Percentiles rank a stretch among this genome's conserved stretches.
Evolutionary conservation across 2,797 vertebrate genomes (phyloP).

Genomic region (Ceyx erithaca): DNA sequence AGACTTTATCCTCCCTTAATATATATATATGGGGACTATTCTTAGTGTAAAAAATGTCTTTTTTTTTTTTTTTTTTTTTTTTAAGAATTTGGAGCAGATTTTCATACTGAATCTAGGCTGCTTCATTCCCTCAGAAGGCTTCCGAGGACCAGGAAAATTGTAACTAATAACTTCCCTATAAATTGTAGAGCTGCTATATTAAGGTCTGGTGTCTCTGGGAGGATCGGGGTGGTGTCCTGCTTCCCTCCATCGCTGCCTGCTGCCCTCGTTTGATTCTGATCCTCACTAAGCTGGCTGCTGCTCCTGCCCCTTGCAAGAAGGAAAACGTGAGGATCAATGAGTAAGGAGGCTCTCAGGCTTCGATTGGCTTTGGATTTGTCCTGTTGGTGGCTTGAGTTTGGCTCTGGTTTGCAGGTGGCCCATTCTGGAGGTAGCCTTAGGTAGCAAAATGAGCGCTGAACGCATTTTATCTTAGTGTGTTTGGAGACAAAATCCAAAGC

Average conservation of each 20-base stretch:
- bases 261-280: slow-evolving; percentile 52
- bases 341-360: neutral
- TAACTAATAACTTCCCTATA: slow-evolving; percentile 66
- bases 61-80: neutral
- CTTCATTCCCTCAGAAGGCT: slow-evolving; percentile 39
- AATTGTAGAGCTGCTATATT: slow-evolving; percentile 66
- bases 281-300: neutral
- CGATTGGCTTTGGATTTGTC: neutral
- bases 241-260: neutral
- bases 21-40: neutral
- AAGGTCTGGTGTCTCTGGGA: slow-evolving; percentile 67
- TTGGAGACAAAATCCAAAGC: neutral
- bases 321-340: neutral
- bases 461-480: neutral
- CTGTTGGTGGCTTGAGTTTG: neutral
- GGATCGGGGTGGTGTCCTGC: slow-evolving; percentile 28
- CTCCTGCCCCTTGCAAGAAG: neutral
- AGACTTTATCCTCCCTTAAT: slow-evolving; percentile 12
- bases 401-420: neutral
- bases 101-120: slow-evolving; percentile 52
- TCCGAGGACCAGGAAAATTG: slow-evolving; percentile 62
- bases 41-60: slow-evolving; percentile 21
- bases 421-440: neutral
- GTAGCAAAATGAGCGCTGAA: neutral
- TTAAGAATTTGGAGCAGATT: slow-evolving; percentile 61